Evolutionary conservation across 2,797 vertebrate genomes (phyloP), one percentile per base, ranked within the genome.

Genomic region (Sebastes taczanowskii): DNA sequence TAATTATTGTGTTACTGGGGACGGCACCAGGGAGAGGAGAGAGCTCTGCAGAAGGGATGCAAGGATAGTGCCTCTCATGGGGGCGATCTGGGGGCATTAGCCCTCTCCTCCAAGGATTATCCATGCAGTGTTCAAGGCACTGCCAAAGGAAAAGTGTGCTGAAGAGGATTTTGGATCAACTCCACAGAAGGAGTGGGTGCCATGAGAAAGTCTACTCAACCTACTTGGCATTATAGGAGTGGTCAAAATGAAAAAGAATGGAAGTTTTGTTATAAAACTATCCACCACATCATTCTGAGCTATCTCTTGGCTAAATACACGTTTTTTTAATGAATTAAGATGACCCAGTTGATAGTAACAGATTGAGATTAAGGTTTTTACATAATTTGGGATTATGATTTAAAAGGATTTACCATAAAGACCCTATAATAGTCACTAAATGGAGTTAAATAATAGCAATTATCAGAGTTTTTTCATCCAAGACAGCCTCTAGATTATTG

Each of bases 1-100:
- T 95, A 95, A 94, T 94, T 95, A 94, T 87, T 89, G 88, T 85
- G 89, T 93, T 88, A 90, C 90, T 80, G 69, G 86, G 90, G 80
- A 80, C 20, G 79, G 82, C 81, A 85, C 66, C 53, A 34, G 82
- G 81, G 85, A 90, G 78, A 72, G 73, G 81, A 69, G 79, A 35
- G 78, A 71, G 69, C 79, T 82, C 63, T 2, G 72, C 86, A 72
- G 85, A 79, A 68, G 77, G 88, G 80, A 84, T 86, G 83, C 35
- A 11, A 83, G 85, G 95, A 88, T 89, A 77, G 86, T 8, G 67
- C 63, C 86, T 91, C 92, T 93, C 91, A 64, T 73, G 81, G 88
- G 93, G 85, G 82, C 52, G 79, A 91, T 95, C 90, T 68, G 42
- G 55, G 83, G 89, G 87, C 89, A 93, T 94, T 93, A 89, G 87